Evolutionary conservation across 2,113 vertebrate species (phyloP), one percentile per base, ranked within the genome.

Genomic region (Erpornis zantholeuca): DNA sequence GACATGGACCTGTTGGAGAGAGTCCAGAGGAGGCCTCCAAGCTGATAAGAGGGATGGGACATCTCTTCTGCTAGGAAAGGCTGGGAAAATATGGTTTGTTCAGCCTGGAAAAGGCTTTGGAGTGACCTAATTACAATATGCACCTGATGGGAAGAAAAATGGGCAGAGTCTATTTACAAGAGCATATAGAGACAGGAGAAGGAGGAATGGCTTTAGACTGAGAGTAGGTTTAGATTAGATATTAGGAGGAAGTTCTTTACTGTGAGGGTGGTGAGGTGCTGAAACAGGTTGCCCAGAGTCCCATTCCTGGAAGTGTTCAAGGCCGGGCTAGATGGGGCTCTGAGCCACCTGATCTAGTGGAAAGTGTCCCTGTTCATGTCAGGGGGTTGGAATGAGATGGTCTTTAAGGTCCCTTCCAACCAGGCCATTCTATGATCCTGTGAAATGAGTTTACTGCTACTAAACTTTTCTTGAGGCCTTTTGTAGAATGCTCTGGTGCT

Each of bases 1-100:
- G 38, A 53, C 20, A 15, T 29, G 29, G 28, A 33, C 19, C 12
- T 38, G 24, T 40, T 40, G 53, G 7, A 60, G 5, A 0, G 0
- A 66, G 9, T 29, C 53, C n/a, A 45, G 53, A 75, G 45, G 20
- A 68, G 24, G 23, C 28, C 33, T 29, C 4, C 11, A 53, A 66
- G 11, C 5, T 66, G n/a, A 29, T 59, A 29, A 45, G 36, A 44
- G 28, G 28, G 44, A 52, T 59, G 23, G 9, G n/a, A 7, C 15
- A 52, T 11, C 11, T 15, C 33, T 44, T 28, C 28, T 60, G 8
- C 25, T 16, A 29, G 20, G 20, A 53, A 68, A 53, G 20, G 1
- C 19, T 38, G 13, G 63, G 20, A 54, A 4, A 47, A 40, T 35
- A 53, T 44, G 11, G 4, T 40, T 75, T 60, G 5, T 40, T 75